Base-by-base conservation (phyloP, 2,113 vertebrate genomes). In the Spea multiplicata region DNA sequence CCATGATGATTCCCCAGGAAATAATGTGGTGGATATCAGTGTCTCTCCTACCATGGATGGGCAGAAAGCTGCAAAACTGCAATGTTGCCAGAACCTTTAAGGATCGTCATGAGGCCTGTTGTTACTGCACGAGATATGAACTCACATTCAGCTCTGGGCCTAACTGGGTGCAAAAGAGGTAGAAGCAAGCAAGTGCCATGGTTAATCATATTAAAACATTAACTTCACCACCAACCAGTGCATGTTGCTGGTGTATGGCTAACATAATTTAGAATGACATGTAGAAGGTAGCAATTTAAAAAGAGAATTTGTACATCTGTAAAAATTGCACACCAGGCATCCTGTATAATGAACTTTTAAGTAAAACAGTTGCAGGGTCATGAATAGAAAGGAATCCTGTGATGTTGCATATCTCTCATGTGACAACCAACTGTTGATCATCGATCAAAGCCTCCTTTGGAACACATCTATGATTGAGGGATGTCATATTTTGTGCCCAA, bases 11-110 rank as follows among this genome's bases (percentile, higher is more conserved):
- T 94, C 93, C 1, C 93, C 92, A 9, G 93, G 93, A 86, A 93
- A 94, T 91, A 93, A 94, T 62, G 93, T 93, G 86, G 92, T 94
- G 82, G 90, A 91, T 87, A 93, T 94, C 90, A 91, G 92, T 86
- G 92, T 94, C 84, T 91, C 91, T 86, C 93, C 93, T 82, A 93
- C 82, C 13, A 80, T 91, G 10, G 91, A 93, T 86, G 92, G 92
- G 84, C 93, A 94, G 71, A 73, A 17, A 62, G 10, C n/a, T 86
- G 90, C 90, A 90, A 93, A 93, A 90, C 92, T 93, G 90, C 92
- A 94, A 85, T 93, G 93, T 87, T 94, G 93, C 87, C 92, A 94
- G 88, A 93, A 90, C 84, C 67, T 82, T 44, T 82, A 57, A 82
- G 46, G 66, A 68, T 4, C 3, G 45, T 44, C 14, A 12, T 14